Evolutionary conservation across 1,140 invertebrate species (phyloP), one percentile per base, ranked within the genome.

Genomic region (Copidosoma floridanum): DNA sequence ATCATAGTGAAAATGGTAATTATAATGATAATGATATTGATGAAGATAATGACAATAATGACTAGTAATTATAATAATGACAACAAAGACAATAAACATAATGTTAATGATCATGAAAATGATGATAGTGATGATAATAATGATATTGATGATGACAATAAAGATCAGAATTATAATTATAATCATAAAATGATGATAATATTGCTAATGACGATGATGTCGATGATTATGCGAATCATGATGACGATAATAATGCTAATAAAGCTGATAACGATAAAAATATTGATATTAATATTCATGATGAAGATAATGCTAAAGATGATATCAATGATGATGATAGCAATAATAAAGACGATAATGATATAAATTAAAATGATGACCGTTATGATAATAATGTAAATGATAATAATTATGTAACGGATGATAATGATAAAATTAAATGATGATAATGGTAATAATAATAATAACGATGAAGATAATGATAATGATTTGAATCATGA

Each of bases 21-120:
- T n/a, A n/a, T 12, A 35, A 35, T 51, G 32, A 43, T 52, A 14
- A 43, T 61, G 24, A 46, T 63, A 12, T 24, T 63, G 29, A 38
- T 61, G n/a, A 32, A 41, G 18, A 47, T 64, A 18, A 32, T 62
- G 23, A 29, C 63, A 37, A 32, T 64, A 20, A 35, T 62, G 20
- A 27, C 63, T n/a, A n/a, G n/a, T n/a, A n/a, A n/a, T n/a, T n/a
- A n/a, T n/a, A n/a, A n/a, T n/a, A n/a, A n/a, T n/a, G n/a, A n/a
- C n/a, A n/a, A n/a, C n/a, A n/a, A n/a, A n/a, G 27, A 59, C 54
- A 29, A 29, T 64, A 27, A 47, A 27, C 11, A 18, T 29, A 50
- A 21, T 50, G 8, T 21, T 50, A 26, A 26, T 18, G 26, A 50
- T 21, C 5, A n/a, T n/a, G n/a, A n/a, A n/a, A n/a, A n/a, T n/a